Evolutionary conservation across 2,797 vertebrate species (phyloP).

Genomic region (Atherinosoma microstoma): DNA sequence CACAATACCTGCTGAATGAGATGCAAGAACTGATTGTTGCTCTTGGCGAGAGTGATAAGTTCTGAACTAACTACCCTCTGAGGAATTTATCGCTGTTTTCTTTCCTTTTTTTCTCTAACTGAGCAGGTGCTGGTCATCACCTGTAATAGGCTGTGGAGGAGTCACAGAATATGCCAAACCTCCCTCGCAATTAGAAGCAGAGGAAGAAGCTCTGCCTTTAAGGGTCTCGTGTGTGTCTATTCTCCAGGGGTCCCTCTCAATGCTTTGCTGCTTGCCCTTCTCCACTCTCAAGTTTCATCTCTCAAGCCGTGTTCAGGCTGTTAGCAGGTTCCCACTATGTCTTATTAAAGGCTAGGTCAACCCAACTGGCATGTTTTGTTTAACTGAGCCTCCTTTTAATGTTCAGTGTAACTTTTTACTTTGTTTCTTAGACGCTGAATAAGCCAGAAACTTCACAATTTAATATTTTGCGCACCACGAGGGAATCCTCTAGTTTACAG

Average conservation of each 20-base stretch:
- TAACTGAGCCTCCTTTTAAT: conserved; percentile 62
- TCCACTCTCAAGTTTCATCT: conserved; percentile 69
- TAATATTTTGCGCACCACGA: conserved; percentile 24
- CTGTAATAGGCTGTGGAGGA: conserved; percentile 78
- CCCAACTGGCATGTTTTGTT: conserved; percentile 67
- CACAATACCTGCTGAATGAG: conserved; percentile 22
- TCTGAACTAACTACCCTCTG: conserved; percentile 74
- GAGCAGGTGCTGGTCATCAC: conserved; percentile 79
- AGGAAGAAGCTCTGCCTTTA: conserved; percentile 71
- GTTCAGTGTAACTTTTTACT: conserved; percentile 58
- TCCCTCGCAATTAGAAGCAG: conserved; percentile 79
- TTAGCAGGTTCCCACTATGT: conserved; percentile 75
- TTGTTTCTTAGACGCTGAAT: conserved; percentile 47
- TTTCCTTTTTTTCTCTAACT: conserved; percentile 41
- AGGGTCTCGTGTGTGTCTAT: conserved; percentile 77
- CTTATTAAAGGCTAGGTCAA: conserved; percentile 78
- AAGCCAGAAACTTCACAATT: conserved; percentile 34
- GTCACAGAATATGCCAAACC: conserved; percentile 78
- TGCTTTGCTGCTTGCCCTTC: conserved; percentile 73
- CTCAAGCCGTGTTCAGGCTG: conserved; percentile 74
- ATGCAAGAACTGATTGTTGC: conserved; percentile 55
- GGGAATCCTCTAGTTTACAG: conserved; percentile 55
- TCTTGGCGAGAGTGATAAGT: conserved; percentile 56
- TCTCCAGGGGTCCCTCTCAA: conserved; percentile 72
- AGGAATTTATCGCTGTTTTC: conserved; percentile 64